A percentile compares a stretch with the other conserved stretches of the same genome.
These are phyloP conservation scores for Sardinella longiceps DNA, from an alignment of 2,797 vertebrate species.

Conservation along the genomic window DNA sequence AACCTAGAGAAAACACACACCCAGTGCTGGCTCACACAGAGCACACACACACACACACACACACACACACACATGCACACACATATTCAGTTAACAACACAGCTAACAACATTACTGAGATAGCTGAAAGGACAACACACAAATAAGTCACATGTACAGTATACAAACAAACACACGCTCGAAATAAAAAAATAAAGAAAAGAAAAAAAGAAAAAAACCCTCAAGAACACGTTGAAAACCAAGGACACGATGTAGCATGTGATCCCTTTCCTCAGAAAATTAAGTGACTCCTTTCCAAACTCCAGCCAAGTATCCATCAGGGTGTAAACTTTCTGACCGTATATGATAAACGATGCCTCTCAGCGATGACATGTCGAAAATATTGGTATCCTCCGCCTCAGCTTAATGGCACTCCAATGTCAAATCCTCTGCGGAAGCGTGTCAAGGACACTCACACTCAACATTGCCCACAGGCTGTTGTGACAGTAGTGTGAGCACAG, in stretches of 20 bases:
- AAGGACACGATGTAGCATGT: background rate
- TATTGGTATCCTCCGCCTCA: background rate
- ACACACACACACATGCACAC: too few species aligned
- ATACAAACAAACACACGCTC: background rate
- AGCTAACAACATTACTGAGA: too few species aligned
- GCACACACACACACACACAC: too few species aligned
- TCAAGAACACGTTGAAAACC: background rate
- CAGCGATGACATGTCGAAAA: background rate
- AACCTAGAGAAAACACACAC: too few species aligned
- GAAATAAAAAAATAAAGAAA: background rate
- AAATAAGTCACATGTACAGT: background rate
- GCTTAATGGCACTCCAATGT: background rate
- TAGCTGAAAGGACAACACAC: background rate
- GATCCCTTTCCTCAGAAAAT: background rate
- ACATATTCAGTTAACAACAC: too few species aligned
- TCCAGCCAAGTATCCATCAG: background rate
- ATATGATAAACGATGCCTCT: slow-evolving; percentile 5
- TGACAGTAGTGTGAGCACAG: slow-evolving; percentile 20
- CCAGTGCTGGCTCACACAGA: too few species aligned
- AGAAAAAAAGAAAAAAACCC: background rate
- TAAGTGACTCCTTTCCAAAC: background rate
- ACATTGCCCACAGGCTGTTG: background rate
- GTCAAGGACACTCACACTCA: slow-evolving; percentile 5
- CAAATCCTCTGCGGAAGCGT: background rate
- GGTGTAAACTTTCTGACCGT: background rate